Evolutionary conservation across 2,888 invertebrate species (phyloP).

Genomic region (Diplolepis rosae): DNA sequence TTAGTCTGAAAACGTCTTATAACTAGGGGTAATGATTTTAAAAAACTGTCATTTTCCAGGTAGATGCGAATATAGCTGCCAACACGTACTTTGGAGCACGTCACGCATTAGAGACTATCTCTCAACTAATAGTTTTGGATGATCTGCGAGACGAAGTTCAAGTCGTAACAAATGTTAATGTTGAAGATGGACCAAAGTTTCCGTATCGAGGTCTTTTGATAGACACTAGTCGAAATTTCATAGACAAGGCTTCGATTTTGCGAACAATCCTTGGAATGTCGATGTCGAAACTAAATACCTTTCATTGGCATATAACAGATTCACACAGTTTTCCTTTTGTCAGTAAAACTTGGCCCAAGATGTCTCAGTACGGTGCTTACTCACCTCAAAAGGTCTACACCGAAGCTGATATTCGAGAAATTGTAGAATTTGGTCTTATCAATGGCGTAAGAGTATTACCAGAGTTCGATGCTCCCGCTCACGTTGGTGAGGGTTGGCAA

Average conservation of each 20-base stretch:
- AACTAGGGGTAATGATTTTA: too few species aligned
- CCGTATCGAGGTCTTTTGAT: slow-evolving; percentile 91
- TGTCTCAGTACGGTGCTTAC: slow-evolving; percentile 87
- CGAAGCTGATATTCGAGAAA: slow-evolving; percentile 71
- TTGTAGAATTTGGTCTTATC: slow-evolving; percentile 81
- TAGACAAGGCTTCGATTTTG: slow-evolving; percentile 82
- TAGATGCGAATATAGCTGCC: slow-evolving; percentile 77
- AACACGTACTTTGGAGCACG: slow-evolving; percentile 81
- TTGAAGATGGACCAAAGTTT: slow-evolving; percentile 88
- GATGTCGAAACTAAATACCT: slow-evolving; percentile 91
- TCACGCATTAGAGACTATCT: slow-evolving; percentile 81
- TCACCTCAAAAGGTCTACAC: slow-evolving; percentile 81
- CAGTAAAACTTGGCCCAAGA: slow-evolving; percentile 81
- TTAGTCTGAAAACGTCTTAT: too few species aligned
- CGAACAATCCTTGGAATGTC: slow-evolving; percentile 92
- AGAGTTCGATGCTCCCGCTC: slow-evolving; percentile 94
- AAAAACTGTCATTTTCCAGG: slow-evolving; percentile 54
- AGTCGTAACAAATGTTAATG: slow-evolving; percentile 78
- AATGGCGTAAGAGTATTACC: slow-evolving; percentile 91
- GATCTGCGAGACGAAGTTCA: slow-evolving; percentile 78
- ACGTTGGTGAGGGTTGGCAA: slow-evolving; percentile 92
- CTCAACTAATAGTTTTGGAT: slow-evolving; percentile 81
- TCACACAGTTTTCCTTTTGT: slow-evolving; percentile 95
- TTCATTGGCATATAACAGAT: slow-evolving; percentile 97
- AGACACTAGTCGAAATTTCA: slow-evolving; percentile 93